Base-by-base conservation (phyloP, 2,888 invertebrate species). In the Temnothorax rugatulus region DNA sequence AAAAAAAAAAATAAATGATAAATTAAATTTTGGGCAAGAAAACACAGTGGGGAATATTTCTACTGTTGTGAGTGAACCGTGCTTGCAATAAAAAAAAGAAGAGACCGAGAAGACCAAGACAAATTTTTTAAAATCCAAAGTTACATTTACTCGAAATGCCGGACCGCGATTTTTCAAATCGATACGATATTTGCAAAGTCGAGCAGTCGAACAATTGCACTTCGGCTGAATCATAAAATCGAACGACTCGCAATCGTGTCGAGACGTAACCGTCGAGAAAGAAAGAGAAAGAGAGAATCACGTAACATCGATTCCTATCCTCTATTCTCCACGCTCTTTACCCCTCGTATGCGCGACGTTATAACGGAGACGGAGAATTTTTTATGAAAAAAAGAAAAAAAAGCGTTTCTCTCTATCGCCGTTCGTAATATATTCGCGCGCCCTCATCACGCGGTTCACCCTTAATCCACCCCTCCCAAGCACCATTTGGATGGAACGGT, bases 361-460 rank as follows among this genome's bases (percentile, higher is more conserved):
- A 59, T 50, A 47, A 59, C 47, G 38, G 57, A 13, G 21, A 25
- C 59, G 61, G 34, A 13, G 41, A 76, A 76, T 73, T 82, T 84
- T 59, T 74, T 50, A 83, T 21, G 47, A 21, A 74, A 73, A 76
- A 79, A 64, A 63, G 41, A 71, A 61, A 66, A 76, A 63, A 68
- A 63, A 71, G 66, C 21, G 50, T 41, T 83, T 86, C 89, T 83
- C 88, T 82, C 83, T 87, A 90, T 89, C 87, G 83, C 75, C 84
- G 64, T 69, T 79, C 86, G 88, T 91, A 91, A 91, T 90, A 88
- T 90, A 91, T 91, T 91, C 91, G 88, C 66, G 87, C 86, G 84
- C 85, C 76, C 88, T 82, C 82, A 85, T 84, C 87, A 83, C 84
- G 84, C 54, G 75, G 57, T 61, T 68, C 71, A 59, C 38, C 64